These are phyloP conservation scores for Pomatorhinus ruficollis DNA, from an alignment of 2,113 vertebrate genomes.

Conservation along the genomic window DNA sequence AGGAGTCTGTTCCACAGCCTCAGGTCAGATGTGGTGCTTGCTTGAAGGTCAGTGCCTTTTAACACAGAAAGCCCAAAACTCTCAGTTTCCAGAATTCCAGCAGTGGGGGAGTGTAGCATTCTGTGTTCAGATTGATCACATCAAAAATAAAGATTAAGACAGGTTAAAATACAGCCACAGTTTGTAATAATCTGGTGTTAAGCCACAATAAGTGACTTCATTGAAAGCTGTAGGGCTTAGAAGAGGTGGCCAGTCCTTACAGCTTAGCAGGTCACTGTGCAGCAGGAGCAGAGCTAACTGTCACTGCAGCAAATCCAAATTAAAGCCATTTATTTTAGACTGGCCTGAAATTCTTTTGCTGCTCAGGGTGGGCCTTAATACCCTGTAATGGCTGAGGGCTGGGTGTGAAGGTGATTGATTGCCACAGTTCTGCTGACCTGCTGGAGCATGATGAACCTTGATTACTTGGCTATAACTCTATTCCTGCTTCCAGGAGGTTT, in stretches of 20 bases:
- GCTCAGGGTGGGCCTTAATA: neutral
- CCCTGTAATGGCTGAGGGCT: neutral
- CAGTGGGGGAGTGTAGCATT: neutral
- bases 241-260: neutral
- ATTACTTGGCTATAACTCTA: neutral
- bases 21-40: neutral
- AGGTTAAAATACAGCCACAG: neutral
- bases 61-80: neutral
- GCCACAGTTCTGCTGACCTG: neutral
- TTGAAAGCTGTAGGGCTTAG: neutral
- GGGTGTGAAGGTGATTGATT: neutral
- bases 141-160: neutral
- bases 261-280: neutral
- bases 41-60: neutral
- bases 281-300: neutral
- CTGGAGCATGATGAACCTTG: neutral
- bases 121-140: neutral
- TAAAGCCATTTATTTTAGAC: neutral
- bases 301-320: neutral
- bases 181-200: neutral
- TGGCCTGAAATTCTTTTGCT: neutral
- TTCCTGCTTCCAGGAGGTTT: neutral
- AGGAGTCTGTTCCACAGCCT: neutral
- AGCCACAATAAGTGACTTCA: neutral
- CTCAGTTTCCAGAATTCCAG: neutral